phyloP scores from a whole-genome alignment of 2,797 vertebrate species.

The Myotis pilosus region DNA sequence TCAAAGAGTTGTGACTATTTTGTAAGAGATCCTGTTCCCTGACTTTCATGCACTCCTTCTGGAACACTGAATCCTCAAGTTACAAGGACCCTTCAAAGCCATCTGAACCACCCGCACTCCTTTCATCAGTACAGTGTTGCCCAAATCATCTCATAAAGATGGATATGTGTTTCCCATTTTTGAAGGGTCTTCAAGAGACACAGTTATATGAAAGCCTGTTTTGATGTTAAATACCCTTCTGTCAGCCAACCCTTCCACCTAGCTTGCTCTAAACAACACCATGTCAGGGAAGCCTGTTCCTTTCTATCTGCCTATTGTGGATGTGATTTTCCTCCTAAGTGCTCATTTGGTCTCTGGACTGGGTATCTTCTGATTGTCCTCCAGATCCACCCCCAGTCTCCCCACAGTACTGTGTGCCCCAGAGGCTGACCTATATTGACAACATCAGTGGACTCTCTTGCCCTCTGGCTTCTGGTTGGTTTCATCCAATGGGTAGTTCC shows the following conservation, averaged over 20 bases:
- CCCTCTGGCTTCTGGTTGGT: background rate
- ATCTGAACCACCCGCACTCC: background rate
- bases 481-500: background rate
- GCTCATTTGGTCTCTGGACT: background rate
- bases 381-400: background rate
- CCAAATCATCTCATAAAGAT: conserved; percentile 16
- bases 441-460: background rate
- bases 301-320: background rate
- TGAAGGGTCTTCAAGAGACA: conserved; percentile 41
- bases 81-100: conserved; percentile 72
- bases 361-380: background rate
- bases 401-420: background rate
- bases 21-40: conserved; percentile 65
- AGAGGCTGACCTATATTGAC: background rate
- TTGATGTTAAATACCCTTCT: conserved; percentile 33
- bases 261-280: background rate
- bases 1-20: conserved; percentile 76
- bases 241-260: conserved; percentile 4
- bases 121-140: conserved; percentile 43
- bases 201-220: conserved; percentile 33
- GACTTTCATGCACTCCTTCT: conserved; percentile 61
- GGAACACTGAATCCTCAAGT: conserved; percentile 46
- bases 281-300: background rate
- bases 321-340: background rate
- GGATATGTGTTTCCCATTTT: conserved; percentile 46